Conservation (phyloP, 2,888 invertebrate genomes). For the Cryptocephalus primarius region DNA sequence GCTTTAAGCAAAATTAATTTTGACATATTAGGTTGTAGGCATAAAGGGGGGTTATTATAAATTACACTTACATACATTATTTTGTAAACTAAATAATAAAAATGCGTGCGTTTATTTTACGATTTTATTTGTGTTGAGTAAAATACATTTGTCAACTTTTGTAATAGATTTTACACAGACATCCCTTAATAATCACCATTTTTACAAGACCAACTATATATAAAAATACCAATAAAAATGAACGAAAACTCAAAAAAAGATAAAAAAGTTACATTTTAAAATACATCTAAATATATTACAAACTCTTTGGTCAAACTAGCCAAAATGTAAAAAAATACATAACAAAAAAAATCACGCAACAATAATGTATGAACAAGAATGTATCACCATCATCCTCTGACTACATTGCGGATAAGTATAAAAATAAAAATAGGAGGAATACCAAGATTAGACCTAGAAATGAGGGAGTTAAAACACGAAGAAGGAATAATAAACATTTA, state of each 20-base stretch:
- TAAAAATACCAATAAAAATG: slow-evolving; percentile 20
- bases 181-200: slow-evolving; percentile 30
- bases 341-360: slow-evolving; percentile 25
- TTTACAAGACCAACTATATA: slow-evolving; percentile 27
- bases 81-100: too few relatives aligned
- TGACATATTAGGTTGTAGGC: too few relatives aligned
- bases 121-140: slow-evolving; percentile 32
- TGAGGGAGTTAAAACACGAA: slow-evolving; percentile 13
- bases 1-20: too few relatives aligned
- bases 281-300: slow-evolving; percentile 30
- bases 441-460: slow-evolving; percentile 9
- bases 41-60: too few relatives aligned
- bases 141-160: slow-evolving; percentile 38
- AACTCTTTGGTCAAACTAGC: slow-evolving; percentile 40
- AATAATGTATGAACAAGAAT: slow-evolving; percentile 19
- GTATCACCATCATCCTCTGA: slow-evolving; percentile 14
- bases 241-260: slow-evolving; percentile 16
- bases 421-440: slow-evolving; percentile 17
- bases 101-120: background rate
- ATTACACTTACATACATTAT: too few relatives aligned
- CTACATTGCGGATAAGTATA: slow-evolving; percentile 13
- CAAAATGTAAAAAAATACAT: slow-evolving; percentile 27
- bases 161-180: slow-evolving; percentile 36
- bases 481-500: slow-evolving; percentile 23
- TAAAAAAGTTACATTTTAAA: slow-evolving; percentile 15